A percentile compares a stretch with the other conserved stretches of the same genome.
Conservation (phyloP, 2,113 vertebrate species). For the Pseudopipra pipra region DNA sequence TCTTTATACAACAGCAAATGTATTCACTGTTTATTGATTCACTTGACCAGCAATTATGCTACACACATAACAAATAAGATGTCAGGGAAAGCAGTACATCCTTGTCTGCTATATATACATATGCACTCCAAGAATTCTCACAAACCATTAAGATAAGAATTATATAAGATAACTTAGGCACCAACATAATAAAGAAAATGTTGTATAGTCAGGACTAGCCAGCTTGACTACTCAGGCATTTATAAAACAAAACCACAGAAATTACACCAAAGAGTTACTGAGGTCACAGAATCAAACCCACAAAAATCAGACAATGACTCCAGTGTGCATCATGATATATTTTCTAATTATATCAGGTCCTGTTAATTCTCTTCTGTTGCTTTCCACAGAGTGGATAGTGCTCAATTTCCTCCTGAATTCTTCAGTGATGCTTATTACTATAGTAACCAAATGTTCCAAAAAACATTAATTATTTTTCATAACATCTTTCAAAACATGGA, state of each 20-base stretch:
- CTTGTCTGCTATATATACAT: not conserved
- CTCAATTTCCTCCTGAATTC: not conserved
- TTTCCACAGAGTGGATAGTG: not conserved
- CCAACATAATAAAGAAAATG: not conserved
- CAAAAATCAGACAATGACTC: not conserved
- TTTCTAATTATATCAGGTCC: not conserved
- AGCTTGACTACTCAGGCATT: not conserved
- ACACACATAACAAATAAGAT: not conserved
- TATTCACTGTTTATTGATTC: slow-evolving; percentile 32
- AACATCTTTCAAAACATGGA: not conserved
- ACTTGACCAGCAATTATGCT: not conserved
- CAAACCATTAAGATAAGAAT: not conserved
- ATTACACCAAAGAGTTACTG: not conserved
- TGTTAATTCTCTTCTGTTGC: not conserved
- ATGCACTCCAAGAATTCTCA: not conserved
- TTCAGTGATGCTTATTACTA: slow-evolving; percentile 2
- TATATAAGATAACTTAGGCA: not conserved
- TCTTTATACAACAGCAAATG: not conserved
- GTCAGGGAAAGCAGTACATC: not conserved
- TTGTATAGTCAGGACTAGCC: not conserved
- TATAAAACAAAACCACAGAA: not conserved
- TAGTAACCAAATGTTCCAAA: slow-evolving; percentile 9
- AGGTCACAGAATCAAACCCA: not conserved
- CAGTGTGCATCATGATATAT: not conserved
- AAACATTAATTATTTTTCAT: slow-evolving; percentile 11